A percentile compares a stretch with the other conserved stretches of the same genome.
Evolutionary conservation across 2,113 vertebrate genomes (phyloP).

Genomic region (Ceuthmochares aereus): DNA sequence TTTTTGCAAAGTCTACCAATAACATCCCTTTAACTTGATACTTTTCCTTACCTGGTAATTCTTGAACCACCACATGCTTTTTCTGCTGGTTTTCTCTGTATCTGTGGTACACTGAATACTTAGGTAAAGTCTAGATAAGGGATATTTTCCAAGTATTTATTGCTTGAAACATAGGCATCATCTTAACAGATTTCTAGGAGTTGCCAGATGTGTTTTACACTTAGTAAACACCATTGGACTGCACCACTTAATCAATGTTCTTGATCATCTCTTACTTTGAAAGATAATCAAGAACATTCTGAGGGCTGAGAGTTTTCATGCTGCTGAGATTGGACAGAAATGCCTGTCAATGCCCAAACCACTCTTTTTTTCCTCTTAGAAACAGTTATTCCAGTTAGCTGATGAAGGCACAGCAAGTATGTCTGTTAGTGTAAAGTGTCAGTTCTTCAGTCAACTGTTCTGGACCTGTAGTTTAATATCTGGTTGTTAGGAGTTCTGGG

Average conservation of each 20-base stretch:
- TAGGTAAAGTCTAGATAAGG: not conserved
- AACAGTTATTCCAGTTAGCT: not conserved
- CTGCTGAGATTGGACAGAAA: not conserved
- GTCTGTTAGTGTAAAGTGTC: not conserved
- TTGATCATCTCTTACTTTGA: not conserved
- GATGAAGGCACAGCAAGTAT: not conserved
- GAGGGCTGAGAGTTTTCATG: not conserved
- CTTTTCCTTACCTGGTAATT: not conserved
- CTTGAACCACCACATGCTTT: not conserved
- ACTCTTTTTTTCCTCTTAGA: not conserved
- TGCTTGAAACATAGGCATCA: not conserved
- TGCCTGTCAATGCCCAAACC: not conserved
- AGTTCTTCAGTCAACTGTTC: not conserved
- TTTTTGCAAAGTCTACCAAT: not conserved
- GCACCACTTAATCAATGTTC: not conserved
- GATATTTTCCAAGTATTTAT: not conserved
- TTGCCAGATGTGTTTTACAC: not conserved
- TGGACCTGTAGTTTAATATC: not conserved
- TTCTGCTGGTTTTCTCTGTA: not conserved
- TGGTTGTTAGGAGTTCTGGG: not conserved
- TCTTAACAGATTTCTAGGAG: not conserved
- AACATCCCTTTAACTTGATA: not conserved
- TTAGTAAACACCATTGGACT: not conserved
- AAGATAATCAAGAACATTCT: not conserved
- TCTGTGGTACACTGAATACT: not conserved